Evolutionary conservation across 2,888 invertebrate genomes (phyloP).

Genomic region (Amphipoea oculea): DNA sequence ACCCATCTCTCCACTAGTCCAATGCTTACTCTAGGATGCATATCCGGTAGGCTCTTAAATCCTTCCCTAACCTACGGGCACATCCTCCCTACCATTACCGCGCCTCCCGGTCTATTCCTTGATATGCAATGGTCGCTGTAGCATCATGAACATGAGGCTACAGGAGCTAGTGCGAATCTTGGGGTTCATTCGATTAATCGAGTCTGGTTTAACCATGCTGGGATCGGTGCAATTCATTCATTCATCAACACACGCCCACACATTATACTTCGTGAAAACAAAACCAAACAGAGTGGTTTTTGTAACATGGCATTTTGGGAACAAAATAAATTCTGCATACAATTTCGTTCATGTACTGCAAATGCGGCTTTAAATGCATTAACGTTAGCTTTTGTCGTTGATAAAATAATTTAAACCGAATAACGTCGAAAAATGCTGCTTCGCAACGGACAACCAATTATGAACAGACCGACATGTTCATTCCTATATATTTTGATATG

Average conservation of each 20-base stretch:
- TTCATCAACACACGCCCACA: background rate
- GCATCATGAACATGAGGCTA: too few species aligned
- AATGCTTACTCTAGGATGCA: too few species aligned
- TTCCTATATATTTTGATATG: slow-evolving; percentile 12
- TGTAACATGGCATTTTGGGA: background rate
- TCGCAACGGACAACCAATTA: slow-evolving; percentile 14
- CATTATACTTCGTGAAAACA: slow-evolving; percentile 2
- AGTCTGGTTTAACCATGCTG: too few species aligned
- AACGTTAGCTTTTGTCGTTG: slow-evolving; percentile 34
- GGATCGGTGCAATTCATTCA: too few species aligned
- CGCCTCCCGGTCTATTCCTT: too few species aligned
- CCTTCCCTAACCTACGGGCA: too few species aligned
- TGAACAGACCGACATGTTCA: background rate
- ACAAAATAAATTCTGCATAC: slow-evolving; percentile 34
- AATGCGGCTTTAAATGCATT: slow-evolving; percentile 48
- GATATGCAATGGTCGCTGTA: too few species aligned
- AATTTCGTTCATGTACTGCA: slow-evolving; percentile 31
- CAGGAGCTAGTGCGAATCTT: too few species aligned
- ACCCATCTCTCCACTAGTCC: too few species aligned
- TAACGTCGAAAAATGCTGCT: slow-evolving; percentile 15
- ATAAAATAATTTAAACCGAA: slow-evolving; percentile 39
- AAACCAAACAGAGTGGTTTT: background rate
- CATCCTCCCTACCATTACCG: too few species aligned
- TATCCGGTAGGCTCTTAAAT: too few species aligned
- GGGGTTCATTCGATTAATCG: too few species aligned